phyloP scores from a whole-genome alignment of 2,113 vertebrate genomes.

The Podarcis cretensis region DNA sequence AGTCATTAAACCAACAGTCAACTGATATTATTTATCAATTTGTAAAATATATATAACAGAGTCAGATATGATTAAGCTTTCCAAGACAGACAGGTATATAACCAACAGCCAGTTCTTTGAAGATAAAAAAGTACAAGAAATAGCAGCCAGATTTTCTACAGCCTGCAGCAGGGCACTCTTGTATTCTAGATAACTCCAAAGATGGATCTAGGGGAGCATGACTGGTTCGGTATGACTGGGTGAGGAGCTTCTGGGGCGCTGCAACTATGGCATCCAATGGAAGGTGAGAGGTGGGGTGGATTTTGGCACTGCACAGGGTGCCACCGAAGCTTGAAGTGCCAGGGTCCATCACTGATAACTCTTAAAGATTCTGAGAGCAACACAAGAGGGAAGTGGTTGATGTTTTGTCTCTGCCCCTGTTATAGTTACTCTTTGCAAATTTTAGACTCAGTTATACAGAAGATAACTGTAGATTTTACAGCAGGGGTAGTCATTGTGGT shows the following conservation, averaged over 20 bases:
- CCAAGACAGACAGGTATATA: not conserved
- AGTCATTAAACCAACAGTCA: not conserved
- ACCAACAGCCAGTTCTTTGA: not conserved
- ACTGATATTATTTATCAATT: not conserved
- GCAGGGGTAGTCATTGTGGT: not conserved
- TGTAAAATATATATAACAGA: not conserved
- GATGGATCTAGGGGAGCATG: too few species aligned
- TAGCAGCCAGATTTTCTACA: not conserved
- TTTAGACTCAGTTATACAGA: not conserved
- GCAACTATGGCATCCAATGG: too few species aligned
- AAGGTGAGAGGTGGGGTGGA: too few species aligned
- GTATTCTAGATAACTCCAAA: not conserved
- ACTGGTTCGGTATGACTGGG: too few species aligned
- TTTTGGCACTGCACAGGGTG: too few species aligned
- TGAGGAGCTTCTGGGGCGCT: too few species aligned
- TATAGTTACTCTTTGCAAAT: not conserved
- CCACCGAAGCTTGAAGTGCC: too few species aligned
- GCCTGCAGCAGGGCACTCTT: not conserved
- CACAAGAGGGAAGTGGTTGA: not conserved
- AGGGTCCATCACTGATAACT: not conserved
- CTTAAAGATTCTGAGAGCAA: not conserved
- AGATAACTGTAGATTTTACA: not conserved
- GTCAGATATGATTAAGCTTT: not conserved
- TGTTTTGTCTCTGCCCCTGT: not conserved
- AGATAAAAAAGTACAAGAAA: not conserved